Percentiles rank a stretch among this genome's conserved stretches.
Conservation (phyloP, 2,797 vertebrate species). For the Cossypha niveicapilla region DNA sequence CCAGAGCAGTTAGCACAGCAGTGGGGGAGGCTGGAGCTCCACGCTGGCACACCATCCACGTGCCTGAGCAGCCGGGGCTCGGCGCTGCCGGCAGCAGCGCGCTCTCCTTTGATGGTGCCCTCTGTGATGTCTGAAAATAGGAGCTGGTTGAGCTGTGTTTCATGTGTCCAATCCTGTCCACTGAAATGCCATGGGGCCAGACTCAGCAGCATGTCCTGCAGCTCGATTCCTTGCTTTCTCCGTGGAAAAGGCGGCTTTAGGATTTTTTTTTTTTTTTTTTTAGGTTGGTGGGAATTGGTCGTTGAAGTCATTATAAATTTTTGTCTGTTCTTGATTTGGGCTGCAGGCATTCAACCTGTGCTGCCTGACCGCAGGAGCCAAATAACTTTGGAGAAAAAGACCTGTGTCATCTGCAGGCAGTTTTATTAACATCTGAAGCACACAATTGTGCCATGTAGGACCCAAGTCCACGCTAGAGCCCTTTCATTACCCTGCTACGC, state of each 20-base stretch:
- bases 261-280: background rate
- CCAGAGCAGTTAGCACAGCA: background rate
- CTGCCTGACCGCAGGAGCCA: background rate
- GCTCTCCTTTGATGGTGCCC: background rate
- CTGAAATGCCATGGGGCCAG: background rate
- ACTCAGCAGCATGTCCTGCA: background rate
- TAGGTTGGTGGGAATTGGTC: background rate
- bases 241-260: background rate
- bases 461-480: background rate
- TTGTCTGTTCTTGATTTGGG: background rate
- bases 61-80: background rate
- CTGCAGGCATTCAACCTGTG: background rate
- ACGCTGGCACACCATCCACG: accelerated
- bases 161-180: background rate
- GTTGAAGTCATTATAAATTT: background rate
- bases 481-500: background rate
- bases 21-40: background rate
- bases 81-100: accelerated
- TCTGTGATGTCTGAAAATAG: background rate
- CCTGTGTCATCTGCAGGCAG: background rate
- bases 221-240: background rate
- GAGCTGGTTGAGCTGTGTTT: background rate
- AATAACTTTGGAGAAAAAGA: constrained; percentile 33
- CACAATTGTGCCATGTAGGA: constrained; percentile 2
- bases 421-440: constrained; percentile 38